Evolutionary conservation across 2,113 vertebrate species (phyloP), one percentile per base, ranked within the genome.

Genomic region (Grammomys surdaster): DNA sequence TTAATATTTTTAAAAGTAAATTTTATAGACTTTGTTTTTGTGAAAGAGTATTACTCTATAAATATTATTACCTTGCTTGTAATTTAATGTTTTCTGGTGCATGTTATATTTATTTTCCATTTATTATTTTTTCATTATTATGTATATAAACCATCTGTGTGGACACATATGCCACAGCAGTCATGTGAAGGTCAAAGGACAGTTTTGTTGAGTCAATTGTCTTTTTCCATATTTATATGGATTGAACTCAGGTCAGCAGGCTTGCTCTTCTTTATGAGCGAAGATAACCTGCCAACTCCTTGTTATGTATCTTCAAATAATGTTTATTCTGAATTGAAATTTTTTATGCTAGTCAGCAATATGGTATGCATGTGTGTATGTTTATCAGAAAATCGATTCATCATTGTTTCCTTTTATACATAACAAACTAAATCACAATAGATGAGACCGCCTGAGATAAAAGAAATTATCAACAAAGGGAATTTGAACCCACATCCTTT

Each of bases 271-370:
- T 84, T 40, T 28, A 84, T 9, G 22, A 26, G 12, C n/a, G 9
- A 13, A 60, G 24, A 12, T n/a, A 17, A 17, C 6, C 81, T 84
- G n/a, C n/a, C 56, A 60, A 58, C 22, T 13, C 80, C 7, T 54
- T 28, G 3, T 16, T 84, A n/a, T 24, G 5, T n/a, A n/a, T 56
- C 31, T 36, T 80, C 58, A 82, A 58, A 58, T 24, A 95, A 91
- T 91, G 67, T 88, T 96, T 89, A 87, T 58, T 86, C 88, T 87
- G 48, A 24, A 95, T 48, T 95, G 24, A 94, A 46, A 87, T 56
- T 26, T 72, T 86, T 92, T 82, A 58, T 5, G 65, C 14, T 67
- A 60, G 10, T 24, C 60, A 89, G 33, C 22, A 65, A 65, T 65
- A 85, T 24, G 31, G 56, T 82, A 58, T 58, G 9, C 16, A 54